Base-by-base conservation (phyloP, 2,797 vertebrate species). In the Telmatherina bonti region DNA sequence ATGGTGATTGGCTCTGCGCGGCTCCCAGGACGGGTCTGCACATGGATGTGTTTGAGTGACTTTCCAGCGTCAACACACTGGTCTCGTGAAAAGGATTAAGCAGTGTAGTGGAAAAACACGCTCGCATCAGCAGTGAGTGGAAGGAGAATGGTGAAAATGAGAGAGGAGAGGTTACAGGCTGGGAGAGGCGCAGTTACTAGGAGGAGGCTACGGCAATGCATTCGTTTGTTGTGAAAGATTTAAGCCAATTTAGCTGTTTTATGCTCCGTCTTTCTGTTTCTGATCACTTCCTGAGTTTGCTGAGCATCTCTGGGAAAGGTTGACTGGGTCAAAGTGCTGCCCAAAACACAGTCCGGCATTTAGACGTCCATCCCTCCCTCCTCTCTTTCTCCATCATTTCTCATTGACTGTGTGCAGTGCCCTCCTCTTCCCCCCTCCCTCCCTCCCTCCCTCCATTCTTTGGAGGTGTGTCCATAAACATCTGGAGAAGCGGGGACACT, bases 391-490 rank as follows among this genome's bases (percentile, higher is more conserved):
- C 65, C 49, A 43, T 43, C 35, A 35, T 54, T 70, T 43, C 62
- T 81, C 84, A 73, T 53, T 88, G 70, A 87, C 58, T 61, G 58
- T 76, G 71, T 78, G 60, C 71, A 63, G 62, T 75, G 45, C 36
- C 82, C 56, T n/a, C 62, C 51, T 27, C 24, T 24, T 52, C 67
- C 45, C 56, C 61, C 55, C 59, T 49, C 66, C 74, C 74, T 51
- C 75, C 35, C 38, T n/a, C n/a, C n/a, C n/a, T n/a, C n/a, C n/a
- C n/a, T 31, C 30, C 30, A 56, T 45, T 62, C 64, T 82, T 41
- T 76, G 85, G 91, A 91, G 92, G 92, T 86, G 90, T 92, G 91
- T 92, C 90, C 78, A 83, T 89, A 82, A 84, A 90, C 91, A 93
- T 93, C 91, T 93, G 91, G 91, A 89, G 88, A 74, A 90, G 79